Base-by-base conservation (phyloP, 2,797 vertebrate genomes). In the Sternotherus odoratus region DNA sequence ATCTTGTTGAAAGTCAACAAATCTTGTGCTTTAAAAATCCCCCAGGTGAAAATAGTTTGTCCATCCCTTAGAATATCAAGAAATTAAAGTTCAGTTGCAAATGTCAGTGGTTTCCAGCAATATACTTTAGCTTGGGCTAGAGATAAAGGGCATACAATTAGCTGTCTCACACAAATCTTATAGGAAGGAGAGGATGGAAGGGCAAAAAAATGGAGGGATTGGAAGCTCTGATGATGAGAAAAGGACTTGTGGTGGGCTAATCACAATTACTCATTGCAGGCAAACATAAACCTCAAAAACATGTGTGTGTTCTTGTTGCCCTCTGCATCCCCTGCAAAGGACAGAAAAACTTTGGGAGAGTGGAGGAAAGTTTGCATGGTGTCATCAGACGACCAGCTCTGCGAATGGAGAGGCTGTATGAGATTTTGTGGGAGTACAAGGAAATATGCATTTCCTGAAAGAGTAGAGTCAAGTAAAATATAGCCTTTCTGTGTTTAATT, bases 401-500 rank as follows among this genome's bases (percentile, higher is more conserved):
- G 87, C 88, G 81, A 74, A 91, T 13, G 50, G 63, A 83, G 54
- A 90, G 93, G 91, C 77, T n/a, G 23, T 36, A 17, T 19, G 51
- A 17, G 53, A 30, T 77, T 83, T 60, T 60, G 69, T 78, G 90
- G 82, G 87, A 69, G 93, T 83, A 26, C 91, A 94, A 80, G 83
- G 82, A 81, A 95, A 97, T 83, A 95, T 66, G 77, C 49, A 51
- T 81, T 85, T 79, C 89, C 82, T 92, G 86, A 94, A 94, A 94
- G 57, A 96, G 86, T 90, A 79, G 43, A 43, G 54, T 87, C 43
- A 85, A 94, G 92, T 93, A n/a, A 51, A 86, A 91, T 54, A 78
- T 83, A 77, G 54, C n/a, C 30, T 26, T 83, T 74, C 89, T 94
- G 94, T 82, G 66, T 92, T 95, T 94, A 93, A 94, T 97, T 96